Base-by-base conservation (phyloP, 2,797 vertebrate genomes). In the Silurus aristotelis region DNA sequence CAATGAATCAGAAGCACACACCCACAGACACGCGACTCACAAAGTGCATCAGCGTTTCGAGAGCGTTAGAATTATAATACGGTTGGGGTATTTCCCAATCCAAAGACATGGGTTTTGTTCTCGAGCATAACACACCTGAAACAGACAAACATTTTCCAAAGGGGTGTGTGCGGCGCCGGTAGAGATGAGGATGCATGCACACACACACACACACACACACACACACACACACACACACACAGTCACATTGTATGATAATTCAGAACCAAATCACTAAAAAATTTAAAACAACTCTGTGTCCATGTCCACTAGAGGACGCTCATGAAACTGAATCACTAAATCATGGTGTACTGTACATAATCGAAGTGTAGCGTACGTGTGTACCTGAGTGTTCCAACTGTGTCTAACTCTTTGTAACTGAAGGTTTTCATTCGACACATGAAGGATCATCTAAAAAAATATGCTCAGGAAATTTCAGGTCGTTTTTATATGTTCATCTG, bases 121-220 rank as follows among this genome's bases (percentile, higher is more conserved):
- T 75, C 9, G 14, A 61, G 58, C 31, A 31, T 19, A 77, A 55
- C 27, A 61, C 31, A 43, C 19, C 56, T 27, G 73, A 31, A 58
- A 19, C 25, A 10, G 2, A 15, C 8, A 31, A 76, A 31, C 25
- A 31, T 7, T 7, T 58, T 8, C 7, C 38, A 61, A 9, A 58
- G n/a, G 5, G 52, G 25, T 10, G 17, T 58, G 52, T 76, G 1
- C 3, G n/a, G 38, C 20, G 70, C 70, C n/a, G 9, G 14, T 27
- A 71, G 38, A 66, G 60, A 25, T 13, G 3, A 75, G n/a, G 38
- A 38, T 38, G 38, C 3, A 38, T 38, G 10, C 48, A 52, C 0
- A 52, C 43, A 43, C 64, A 22, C 72, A 48, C 61, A 68, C 70
- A 82, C 71, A 85, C 78, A 66, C 78, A 75, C 78, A 56, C 76